phyloP scores from a whole-genome alignment of 2,888 invertebrate species.

The Dryadula phaetusa region DNA sequence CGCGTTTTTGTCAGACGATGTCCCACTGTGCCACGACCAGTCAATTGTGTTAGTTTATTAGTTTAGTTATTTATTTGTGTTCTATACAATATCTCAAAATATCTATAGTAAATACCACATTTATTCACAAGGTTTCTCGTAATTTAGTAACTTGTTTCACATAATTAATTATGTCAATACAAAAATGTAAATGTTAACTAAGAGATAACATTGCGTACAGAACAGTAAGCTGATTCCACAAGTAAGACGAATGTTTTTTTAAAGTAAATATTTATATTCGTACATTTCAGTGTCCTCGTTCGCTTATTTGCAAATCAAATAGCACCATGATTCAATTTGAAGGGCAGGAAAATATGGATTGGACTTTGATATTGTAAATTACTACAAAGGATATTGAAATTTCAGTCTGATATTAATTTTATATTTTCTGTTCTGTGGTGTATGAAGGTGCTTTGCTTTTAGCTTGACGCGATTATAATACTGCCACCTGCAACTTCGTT shows the following conservation, averaged over 20 bases:
- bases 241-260: not conserved
- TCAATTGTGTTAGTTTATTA: too few relatives aligned
- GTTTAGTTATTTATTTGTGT: too few relatives aligned
- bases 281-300: not conserved
- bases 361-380: constrained; percentile 2
- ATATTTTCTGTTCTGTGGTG: not conserved
- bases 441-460: not conserved
- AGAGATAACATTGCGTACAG: not conserved
- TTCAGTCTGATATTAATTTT: not conserved
- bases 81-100: not conserved
- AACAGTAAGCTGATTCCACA: constrained; percentile 10
- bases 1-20: too few relatives aligned
- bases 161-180: not conserved
- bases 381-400: constrained; percentile 4
- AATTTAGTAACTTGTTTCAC: not conserved
- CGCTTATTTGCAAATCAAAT: constrained; percentile 6
- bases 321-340: constrained; percentile 6
- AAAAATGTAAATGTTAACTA: constrained; percentile 3
- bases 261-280: constrained; percentile 9
- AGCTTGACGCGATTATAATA: too few relatives aligned
- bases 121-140: not conserved
- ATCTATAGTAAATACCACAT: not conserved
- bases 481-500: too few relatives aligned
- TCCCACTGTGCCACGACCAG: too few relatives aligned
- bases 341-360: constrained; percentile 10